Evolutionary conservation across 2,888 invertebrate genomes (phyloP), one percentile per base, ranked within the genome.

Genomic region (Lasioglossum vierecki): DNA sequence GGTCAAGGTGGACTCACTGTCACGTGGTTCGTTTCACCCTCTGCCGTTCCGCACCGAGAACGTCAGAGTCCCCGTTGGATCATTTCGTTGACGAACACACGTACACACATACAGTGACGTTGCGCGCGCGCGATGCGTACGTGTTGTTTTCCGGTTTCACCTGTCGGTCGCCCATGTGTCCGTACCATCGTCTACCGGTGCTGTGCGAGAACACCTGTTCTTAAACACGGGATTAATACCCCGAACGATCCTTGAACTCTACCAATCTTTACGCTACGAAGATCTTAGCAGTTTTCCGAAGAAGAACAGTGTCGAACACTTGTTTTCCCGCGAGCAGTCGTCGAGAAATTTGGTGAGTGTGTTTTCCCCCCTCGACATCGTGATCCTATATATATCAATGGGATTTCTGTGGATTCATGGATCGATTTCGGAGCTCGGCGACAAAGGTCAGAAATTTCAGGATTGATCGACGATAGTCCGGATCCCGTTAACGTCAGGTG

Each of bases 1-100:
- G 85, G 84, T 88, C 85, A 88, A 85, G 88, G 82, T 88, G 76
- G 79, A 79, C 78, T 72, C 78, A 75, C 68, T 72, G 89, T 80
- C 89, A 86, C 87, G 83, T 78, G 86, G 75, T 4, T 44, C 66
- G 9, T 35, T n/a, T 39, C 35, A 3, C 6, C 66, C 66, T 2
- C 22, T 53, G 22, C 22, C 9, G 53, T 53, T 53, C n/a, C 53
- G 53, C 53, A 22, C 53, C 9, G 22, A 53, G 9, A 53, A 18
- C 22, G 49, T 9, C 15, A 18, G 0, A 18, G 0, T 6, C 74
- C 46, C n/a, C n/a, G 26, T 35, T 44, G 44, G 39, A 22, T 70
- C n/a, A 18, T 57, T n/a, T 41, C 72, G 30, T 66, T 35, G 30
- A 30, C 63, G 6, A 63, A 15, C n/a, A 9, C 18, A 3, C n/a